Conservation (phyloP, 2,113 vertebrate genomes). For the Tor tambroides region DNA sequence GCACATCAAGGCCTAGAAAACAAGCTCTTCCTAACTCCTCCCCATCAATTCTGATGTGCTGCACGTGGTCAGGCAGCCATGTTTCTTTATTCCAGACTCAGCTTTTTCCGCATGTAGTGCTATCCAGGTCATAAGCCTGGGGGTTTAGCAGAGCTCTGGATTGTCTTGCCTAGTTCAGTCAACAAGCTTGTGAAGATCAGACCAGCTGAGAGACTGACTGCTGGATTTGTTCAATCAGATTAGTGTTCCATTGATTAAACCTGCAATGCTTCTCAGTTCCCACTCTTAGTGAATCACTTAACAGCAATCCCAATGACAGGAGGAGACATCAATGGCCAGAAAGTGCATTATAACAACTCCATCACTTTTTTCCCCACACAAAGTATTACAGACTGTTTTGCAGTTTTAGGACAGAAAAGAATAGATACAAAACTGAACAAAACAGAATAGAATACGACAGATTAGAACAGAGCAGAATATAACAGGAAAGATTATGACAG, state of each 20-base stretch:
- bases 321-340: too few relatives aligned
- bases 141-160: neutral
- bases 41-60: neutral
- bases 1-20: neutral
- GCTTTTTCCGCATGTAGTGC: neutral
- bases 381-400: too few relatives aligned
- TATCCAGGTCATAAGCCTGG: neutral
- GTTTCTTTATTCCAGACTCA: neutral
- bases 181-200: neutral
- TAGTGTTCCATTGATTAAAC: slow-evolving; percentile 43
- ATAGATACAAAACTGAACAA: too few relatives aligned
- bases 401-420: too few relatives aligned
- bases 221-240: slow-evolving; percentile 48
- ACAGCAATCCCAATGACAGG: neutral
- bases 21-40: neutral
- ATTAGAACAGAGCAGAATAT: neutral
- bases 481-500: neutral
- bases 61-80: slow-evolving; percentile 9
- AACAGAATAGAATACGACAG: too few relatives aligned
- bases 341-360: neutral
- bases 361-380: too few relatives aligned
- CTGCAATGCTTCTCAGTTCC: slow-evolving; percentile 7
- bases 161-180: neutral
- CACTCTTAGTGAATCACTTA: slow-evolving; percentile 6
- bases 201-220: slow-evolving; percentile 5